Evolutionary conservation across 2,888 invertebrate genomes (phyloP).

Genomic region (Polydrusus cervinus): DNA sequence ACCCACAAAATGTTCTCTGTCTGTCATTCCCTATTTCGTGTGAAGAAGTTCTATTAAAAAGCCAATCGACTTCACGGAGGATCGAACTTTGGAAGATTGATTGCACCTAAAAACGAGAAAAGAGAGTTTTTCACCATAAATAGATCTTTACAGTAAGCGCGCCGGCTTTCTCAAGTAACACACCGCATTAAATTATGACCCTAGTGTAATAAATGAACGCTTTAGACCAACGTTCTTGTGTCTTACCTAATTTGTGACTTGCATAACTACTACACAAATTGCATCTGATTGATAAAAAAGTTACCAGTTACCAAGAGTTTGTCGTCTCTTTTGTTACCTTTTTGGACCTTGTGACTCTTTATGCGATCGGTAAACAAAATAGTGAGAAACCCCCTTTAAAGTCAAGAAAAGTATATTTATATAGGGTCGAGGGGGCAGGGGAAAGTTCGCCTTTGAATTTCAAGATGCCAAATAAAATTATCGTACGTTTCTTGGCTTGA

Average conservation of each 20-base stretch:
- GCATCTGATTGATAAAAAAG: no score
- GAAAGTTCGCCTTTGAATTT: background rate
- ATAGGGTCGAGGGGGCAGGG: background rate
- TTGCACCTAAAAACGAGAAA: background rate
- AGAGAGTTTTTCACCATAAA: constrained; percentile 1
- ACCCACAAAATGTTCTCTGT: background rate
- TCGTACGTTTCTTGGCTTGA: no score
- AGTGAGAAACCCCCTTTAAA: no score
- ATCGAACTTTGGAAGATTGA: constrained; percentile 35
- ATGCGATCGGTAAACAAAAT: no score
- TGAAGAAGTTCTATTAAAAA: constrained; percentile 37
- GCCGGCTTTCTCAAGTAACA: background rate
- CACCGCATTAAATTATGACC: background rate
- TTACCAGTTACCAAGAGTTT: no score
- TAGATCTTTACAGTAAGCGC: background rate
- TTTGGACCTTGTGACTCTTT: no score
- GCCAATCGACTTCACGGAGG: constrained; percentile 31
- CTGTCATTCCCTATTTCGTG: background rate
- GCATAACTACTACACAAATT: no score
- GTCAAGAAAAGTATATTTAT: no score
- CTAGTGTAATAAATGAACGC: background rate
- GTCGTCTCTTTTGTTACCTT: no score
- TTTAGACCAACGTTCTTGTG: no score
- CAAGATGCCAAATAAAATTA: constrained; percentile 12
- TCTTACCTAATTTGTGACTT: no score